Base-by-base conservation (phyloP, 2,888 invertebrate genomes). In the Tinea semifulvella region DNA sequence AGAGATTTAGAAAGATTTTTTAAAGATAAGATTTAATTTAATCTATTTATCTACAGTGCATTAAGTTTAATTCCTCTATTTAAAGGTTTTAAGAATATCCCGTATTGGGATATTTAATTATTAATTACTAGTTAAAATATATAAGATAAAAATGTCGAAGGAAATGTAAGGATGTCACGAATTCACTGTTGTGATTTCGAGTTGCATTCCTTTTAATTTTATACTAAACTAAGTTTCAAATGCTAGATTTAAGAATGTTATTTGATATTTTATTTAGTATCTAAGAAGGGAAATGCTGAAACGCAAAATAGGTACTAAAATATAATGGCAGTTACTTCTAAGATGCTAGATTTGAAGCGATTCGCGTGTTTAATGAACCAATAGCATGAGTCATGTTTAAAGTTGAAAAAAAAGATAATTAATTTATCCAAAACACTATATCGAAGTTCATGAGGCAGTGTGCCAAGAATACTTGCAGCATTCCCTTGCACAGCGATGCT, bases 41-140 rank as follows among this genome's bases (percentile, higher is more conserved):
- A 67, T 68, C 73, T 77, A 75, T 61, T 70, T 70, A 73, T 68
- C 79, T 80, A 80, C 75, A 70, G 76, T 79, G 75, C 76, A 61
- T 28, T 72, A 73, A 74, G 68, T 74, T 77, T 72, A 58, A 56
- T 65, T 65, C 54, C 52, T 67, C 72, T 74, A 74, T 74, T 73
- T 76, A 72, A 69, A 60, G 69, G 68, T 68, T 67, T 63, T 60
- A 57, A 66, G 25, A 38, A 38, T 17, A 22, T 40, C 22, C 36
- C 36, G 8, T 27, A 27, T 3, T 4, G 3, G 35, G n/a, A 16
- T 16, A 18, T 36, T 36, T 28, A 18, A 36, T 2, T 36, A 36
- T 2, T 36, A 16, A 16, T 18, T 36, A 8, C 14, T 35, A 35
- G 13, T 16, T 16, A 16, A 5, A 35, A 18, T 36, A 18, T 4